A percentile compares a stretch with the other conserved stretches of the same genome.
Conservation (phyloP, 2,797 vertebrate genomes). For the Hippopotamyrus pictus region DNA sequence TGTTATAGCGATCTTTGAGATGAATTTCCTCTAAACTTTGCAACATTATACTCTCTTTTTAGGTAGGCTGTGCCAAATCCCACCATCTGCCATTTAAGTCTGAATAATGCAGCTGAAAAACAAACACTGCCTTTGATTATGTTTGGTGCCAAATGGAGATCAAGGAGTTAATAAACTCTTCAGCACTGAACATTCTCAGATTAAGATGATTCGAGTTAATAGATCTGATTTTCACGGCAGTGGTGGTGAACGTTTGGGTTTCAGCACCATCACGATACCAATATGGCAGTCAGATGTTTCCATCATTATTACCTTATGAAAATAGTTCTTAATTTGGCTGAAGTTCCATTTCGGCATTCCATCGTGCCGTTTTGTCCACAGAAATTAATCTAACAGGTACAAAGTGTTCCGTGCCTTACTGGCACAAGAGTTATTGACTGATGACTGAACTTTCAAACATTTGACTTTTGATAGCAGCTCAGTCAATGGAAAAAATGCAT, state of each 20-base stretch:
- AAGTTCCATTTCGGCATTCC: not conserved
- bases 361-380: not conserved
- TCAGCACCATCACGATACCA: not conserved
- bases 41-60: not conserved
- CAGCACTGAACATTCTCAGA: not conserved
- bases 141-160: not conserved
- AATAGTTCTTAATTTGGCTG: slow-evolving; percentile 9
- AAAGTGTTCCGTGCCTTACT: not conserved
- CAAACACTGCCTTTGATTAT: not conserved
- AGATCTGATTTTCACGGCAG: not conserved
- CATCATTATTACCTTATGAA: not conserved
- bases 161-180: not conserved
- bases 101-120: not conserved
- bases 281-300: not conserved
- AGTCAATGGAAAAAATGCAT: not conserved
- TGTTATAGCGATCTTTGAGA: not conserved
- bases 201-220: not conserved
- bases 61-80: not conserved
- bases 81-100: not conserved
- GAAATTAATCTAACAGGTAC: slow-evolving; percentile 7
- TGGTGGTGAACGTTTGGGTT: not conserved
- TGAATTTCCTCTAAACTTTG: not conserved
- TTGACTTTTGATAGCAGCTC: slow-evolving; percentile 12
- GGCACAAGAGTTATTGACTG: slow-evolving; percentile 12
- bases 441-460: slow-evolving; percentile 11